A percentile compares a stretch with the other conserved stretches of the same genome.
These are phyloP conservation scores for Orgyia antiqua DNA, from an alignment of 2,888 invertebrate genomes.

Conservation along the genomic window DNA sequence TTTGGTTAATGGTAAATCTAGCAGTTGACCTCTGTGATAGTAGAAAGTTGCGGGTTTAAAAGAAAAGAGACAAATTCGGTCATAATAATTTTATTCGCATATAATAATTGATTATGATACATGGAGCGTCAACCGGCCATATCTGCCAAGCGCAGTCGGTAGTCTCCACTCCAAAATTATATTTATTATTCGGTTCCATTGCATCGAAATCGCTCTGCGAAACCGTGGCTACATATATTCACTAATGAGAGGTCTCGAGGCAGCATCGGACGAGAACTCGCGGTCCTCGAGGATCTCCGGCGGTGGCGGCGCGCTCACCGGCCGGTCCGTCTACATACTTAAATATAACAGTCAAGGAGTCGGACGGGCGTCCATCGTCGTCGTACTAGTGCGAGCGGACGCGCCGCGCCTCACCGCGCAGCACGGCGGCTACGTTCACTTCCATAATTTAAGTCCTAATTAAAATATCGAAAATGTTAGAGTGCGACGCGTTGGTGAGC, in stretches of 20 bases:
- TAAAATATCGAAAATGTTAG: slow-evolving; percentile 67
- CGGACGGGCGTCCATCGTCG: slow-evolving; percentile 51
- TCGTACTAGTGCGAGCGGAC: slow-evolving; percentile 21
- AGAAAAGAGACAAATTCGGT: slow-evolving; percentile 39
- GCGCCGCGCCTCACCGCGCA: slow-evolving; percentile 38
- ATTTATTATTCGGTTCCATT: slow-evolving; percentile 69
- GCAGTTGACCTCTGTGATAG: too few species aligned
- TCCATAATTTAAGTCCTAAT: slow-evolving; percentile 74
- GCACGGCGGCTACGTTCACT: slow-evolving; percentile 64
- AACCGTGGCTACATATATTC: slow-evolving; percentile 71
- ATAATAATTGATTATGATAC: slow-evolving; percentile 78
- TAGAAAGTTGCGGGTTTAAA: too few species aligned
- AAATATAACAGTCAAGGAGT: slow-evolving; percentile 72
- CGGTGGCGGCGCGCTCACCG: slow-evolving; percentile 48
- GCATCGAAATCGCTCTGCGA: slow-evolving; percentile 66
- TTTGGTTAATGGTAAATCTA: too few species aligned
- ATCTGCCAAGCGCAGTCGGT: slow-evolving; percentile 42
- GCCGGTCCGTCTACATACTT: slow-evolving; percentile 59
- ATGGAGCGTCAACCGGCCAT: slow-evolving; percentile 59
- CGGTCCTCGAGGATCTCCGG: slow-evolving; percentile 45
- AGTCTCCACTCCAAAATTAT: slow-evolving; percentile 62
- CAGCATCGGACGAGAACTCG: slow-evolving; percentile 59
- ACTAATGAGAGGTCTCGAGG: slow-evolving; percentile 74
- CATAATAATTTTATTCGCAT: slow-evolving; percentile 77
- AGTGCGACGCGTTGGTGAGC: slow-evolving; percentile 26